Percentiles rank a stretch among this genome's conserved stretches.
Conservation (phyloP, 2,888 invertebrate genomes). For the Caenorhabditis angaria region DNA sequence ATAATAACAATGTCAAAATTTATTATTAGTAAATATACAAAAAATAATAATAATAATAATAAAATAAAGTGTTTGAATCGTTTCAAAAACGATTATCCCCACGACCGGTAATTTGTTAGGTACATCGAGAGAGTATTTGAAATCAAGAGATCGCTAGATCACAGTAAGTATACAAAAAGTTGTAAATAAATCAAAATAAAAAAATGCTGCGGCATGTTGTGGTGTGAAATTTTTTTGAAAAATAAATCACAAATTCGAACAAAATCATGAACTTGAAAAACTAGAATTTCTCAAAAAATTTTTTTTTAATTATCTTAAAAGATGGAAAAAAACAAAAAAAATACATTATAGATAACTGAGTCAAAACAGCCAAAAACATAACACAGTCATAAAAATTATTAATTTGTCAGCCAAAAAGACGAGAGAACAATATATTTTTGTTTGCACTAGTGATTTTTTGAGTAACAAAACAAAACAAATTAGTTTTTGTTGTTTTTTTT, state of each 20-base stretch:
- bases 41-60: constrained; percentile 5
- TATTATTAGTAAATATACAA: constrained; percentile 28
- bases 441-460: constrained; percentile 19
- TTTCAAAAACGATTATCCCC: constrained; percentile 42
- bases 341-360: background rate
- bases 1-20: background rate
- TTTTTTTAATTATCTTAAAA: too few species aligned
- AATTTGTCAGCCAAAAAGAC: background rate
- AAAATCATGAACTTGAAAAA: background rate
- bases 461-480: background rate
- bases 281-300: constrained; percentile 1
- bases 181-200: too few species aligned
- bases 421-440: constrained; percentile 1
- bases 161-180: background rate
- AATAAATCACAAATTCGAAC: background rate
- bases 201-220: too few species aligned
- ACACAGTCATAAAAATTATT: constrained; percentile 8
- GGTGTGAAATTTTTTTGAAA: background rate
- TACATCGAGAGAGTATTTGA: constrained; percentile 18
- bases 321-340: background rate
- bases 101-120: constrained; percentile 41
- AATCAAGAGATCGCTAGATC: constrained; percentile 12
- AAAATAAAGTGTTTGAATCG: constrained; percentile 4
- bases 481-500: background rate
- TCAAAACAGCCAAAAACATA: background rate